Evolutionary conservation across 2,113 vertebrate species (phyloP).

Genomic region (Heterotilapia buettikoferi): DNA sequence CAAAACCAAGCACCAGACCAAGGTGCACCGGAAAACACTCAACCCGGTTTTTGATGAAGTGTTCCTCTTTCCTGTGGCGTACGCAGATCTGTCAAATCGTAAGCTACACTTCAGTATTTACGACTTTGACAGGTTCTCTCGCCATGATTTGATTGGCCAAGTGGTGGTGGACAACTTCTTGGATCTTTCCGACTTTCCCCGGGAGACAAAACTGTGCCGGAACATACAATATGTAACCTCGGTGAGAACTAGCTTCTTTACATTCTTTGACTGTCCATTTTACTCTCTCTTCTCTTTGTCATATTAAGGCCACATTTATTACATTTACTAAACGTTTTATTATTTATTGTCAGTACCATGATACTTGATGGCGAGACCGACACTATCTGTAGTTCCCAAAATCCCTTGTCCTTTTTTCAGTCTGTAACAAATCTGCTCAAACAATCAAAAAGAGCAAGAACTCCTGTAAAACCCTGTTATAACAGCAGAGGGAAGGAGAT

Average conservation of each 20-base stretch:
- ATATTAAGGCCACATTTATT: not conserved
- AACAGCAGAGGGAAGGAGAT: not conserved
- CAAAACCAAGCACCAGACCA: conserved; percentile 98
- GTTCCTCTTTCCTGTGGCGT: conserved; percentile 92
- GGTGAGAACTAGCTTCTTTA: conserved; percentile 70
- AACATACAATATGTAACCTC: conserved; percentile 95
- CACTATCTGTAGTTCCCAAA: not conserved
- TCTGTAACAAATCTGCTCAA: not conserved
- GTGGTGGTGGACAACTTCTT: conserved; percentile 98
- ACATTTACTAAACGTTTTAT: not conserved
- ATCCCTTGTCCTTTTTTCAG: not conserved
- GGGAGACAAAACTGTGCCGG: conserved; percentile 93
- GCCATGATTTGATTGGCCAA: conserved; percentile 96
- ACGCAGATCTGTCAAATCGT: conserved; percentile 83
- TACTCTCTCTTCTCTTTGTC: not conserved
- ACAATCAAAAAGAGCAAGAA: not conserved
- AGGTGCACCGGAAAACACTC: conserved; percentile 98
- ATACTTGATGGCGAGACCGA: not conserved
- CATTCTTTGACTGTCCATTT: not conserved
- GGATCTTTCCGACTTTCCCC: conserved; percentile 93
- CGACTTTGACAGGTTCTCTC: conserved; percentile 97
- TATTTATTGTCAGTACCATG: not conserved
- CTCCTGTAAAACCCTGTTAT: not conserved
- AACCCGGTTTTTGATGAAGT: conserved; percentile 97
- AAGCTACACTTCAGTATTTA: conserved; percentile 99